phyloP scores from a whole-genome alignment of 2,888 invertebrate genomes.

The Coleophora flavipennella region DNA sequence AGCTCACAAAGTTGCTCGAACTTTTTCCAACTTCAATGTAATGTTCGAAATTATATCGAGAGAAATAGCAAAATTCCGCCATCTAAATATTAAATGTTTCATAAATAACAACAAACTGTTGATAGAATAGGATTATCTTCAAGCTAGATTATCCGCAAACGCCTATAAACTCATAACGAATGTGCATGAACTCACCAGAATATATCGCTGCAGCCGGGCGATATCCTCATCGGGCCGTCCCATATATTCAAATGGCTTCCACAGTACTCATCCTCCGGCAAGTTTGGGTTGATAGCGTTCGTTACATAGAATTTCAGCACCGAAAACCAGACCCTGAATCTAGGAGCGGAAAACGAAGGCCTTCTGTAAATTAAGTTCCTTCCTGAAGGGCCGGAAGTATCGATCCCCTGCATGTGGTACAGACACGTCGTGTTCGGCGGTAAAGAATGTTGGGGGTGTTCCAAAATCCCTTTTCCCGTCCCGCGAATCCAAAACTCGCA shows the following conservation, averaged over 20 bases:
- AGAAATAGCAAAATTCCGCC: no score
- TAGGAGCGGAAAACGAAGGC: slow-evolving; percentile 74
- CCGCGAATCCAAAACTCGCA: slow-evolving; percentile 92
- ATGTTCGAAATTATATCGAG: no score
- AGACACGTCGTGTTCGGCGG: slow-evolving; percentile 92
- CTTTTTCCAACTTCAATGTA: no score
- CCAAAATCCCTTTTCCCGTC: slow-evolving; percentile 83
- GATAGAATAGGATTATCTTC: no score
- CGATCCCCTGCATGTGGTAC: slow-evolving; percentile 82
- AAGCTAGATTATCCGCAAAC: no score
- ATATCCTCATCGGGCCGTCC: slow-evolving; percentile 86
- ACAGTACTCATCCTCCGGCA: slow-evolving; percentile 82
- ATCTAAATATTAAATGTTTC: no score
- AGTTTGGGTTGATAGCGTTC: slow-evolving; percentile 74
- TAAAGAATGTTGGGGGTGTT: slow-evolving; percentile 88
- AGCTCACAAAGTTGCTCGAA: no score
- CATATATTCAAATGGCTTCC: slow-evolving; percentile 88
- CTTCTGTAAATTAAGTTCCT: slow-evolving; percentile 69
- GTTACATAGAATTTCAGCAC: slow-evolving; percentile 89
- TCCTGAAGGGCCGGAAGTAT: slow-evolving; percentile 73
- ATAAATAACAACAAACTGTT: no score
- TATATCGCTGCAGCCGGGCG: slow-evolving; percentile 84
- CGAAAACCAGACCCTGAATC: slow-evolving; percentile 89
- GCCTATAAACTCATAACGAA: no score
- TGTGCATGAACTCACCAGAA: slow-evolving; percentile 76